Base-by-base conservation (phyloP, 2,113 vertebrate genomes). In the Spilogale gracilis region DNA sequence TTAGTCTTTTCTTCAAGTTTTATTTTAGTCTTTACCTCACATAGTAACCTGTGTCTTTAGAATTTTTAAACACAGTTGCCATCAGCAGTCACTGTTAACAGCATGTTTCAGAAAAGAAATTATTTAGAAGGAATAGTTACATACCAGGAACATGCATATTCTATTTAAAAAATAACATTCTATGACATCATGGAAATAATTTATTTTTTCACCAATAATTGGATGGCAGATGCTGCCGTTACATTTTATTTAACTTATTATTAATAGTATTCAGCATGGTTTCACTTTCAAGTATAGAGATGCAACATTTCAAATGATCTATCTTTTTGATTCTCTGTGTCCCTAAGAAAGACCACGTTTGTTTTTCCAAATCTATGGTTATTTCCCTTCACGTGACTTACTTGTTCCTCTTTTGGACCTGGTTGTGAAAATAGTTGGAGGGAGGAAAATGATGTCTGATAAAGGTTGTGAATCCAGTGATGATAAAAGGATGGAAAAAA, bases 281-380 rank as follows among this genome's bases (percentile, higher is more conserved):
- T 96, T 96, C 61, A 85, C 45, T 89, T 91, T 56, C 78, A 73
- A 81, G 94, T 89, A 89, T 61, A 61, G 27, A 60, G 25, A 74
- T 60, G 50, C 9, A 86, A 56, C 48, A 92, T 95, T 97, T 95
- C 32, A 91, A 74, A 30, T 20, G 52, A 65, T 86, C 60, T 63
- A 13, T 93, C 50, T 56, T 20, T 97, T 98, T 94, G 65, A 61
- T 85, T 81, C 3, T 85, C 10, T 76, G 2, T 91, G 6, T 91
- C 80, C 94, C 50, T 74, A 84, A 81, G 85, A 32, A 76, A 95
- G 78, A 86, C 0, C 38, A 90, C 91, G 38, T 73, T 71, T 50
- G n/a, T 61, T 97, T 95, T 74, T 95, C 58, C 38, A 79, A 12
- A 23, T 97, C 0, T 82, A 27, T 98, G 96, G 97, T 95, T 95